phyloP scores from a whole-genome alignment of 37 sponge, comb jelly and placozoan genomes.

The Hexactinellida sp. region DNA sequence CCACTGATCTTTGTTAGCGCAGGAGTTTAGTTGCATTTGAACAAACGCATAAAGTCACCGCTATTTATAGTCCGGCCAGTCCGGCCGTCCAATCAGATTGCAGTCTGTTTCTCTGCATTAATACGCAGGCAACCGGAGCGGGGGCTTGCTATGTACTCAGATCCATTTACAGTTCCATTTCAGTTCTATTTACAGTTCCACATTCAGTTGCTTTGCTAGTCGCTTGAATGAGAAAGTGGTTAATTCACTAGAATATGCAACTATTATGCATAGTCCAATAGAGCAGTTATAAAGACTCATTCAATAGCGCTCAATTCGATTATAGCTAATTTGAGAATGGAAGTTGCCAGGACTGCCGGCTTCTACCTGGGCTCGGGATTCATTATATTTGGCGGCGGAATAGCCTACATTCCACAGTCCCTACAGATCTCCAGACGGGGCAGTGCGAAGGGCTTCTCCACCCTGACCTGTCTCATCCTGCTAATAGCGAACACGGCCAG shows the following conservation, averaged over 20 bases:
- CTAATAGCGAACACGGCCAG: conserved; percentile 73
- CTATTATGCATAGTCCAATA: too few relatives aligned
- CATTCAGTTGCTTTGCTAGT: too few relatives aligned
- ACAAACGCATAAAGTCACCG: not conserved
- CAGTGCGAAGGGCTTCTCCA: conserved; percentile 81
- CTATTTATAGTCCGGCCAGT: not conserved
- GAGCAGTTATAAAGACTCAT: too few relatives aligned
- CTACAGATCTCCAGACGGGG: conserved; percentile 37
- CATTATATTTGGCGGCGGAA: conserved; percentile 84
- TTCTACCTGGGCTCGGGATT: not conserved
- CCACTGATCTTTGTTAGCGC: not conserved
- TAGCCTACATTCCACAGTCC: conserved; percentile 89
- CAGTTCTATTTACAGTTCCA: too few relatives aligned
- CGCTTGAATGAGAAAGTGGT: too few relatives aligned
- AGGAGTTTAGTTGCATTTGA: not conserved
- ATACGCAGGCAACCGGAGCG: too few relatives aligned
- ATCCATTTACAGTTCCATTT: too few relatives aligned
- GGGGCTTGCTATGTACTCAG: too few relatives aligned
- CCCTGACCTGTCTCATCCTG: conserved; percentile 77
- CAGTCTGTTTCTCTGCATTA: too few relatives aligned
- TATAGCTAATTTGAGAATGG: too few relatives aligned
- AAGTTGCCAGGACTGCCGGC: not conserved
- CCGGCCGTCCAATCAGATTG: not conserved
- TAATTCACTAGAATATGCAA: too few relatives aligned
- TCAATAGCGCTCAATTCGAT: too few relatives aligned